phyloP scores from a whole-genome alignment of 1,140 invertebrate species.

The Trachymyrmex cornetzi region DNA sequence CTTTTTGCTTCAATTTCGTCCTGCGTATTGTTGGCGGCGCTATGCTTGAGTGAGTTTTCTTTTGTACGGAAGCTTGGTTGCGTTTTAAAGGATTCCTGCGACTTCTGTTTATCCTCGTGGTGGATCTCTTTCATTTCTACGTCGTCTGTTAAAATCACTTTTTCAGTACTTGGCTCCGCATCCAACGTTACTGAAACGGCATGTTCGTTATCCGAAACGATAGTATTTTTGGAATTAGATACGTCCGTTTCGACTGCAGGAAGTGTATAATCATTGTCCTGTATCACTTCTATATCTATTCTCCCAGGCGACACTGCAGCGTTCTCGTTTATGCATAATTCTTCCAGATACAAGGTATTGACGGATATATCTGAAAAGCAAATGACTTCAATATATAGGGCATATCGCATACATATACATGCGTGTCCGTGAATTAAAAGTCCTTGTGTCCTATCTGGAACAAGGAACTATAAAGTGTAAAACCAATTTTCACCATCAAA shows the following conservation, averaged over 20 bases:
- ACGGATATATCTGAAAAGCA: slow-evolving; percentile 62
- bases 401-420: neutral
- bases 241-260: neutral
- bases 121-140: slow-evolving; percentile 36
- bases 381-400: neutral
- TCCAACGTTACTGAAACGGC: neutral
- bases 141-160: neutral
- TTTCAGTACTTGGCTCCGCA: slow-evolving; percentile 17
- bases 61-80: slow-evolving; percentile 24
- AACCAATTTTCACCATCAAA: slow-evolving; percentile 32
- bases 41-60: slow-evolving; percentile 33
- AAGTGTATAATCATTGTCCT: neutral
- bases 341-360: slow-evolving; percentile 64
- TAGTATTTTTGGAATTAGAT: neutral
- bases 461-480: neutral
- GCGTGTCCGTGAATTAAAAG: neutral
- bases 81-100: slow-evolving; percentile 19
- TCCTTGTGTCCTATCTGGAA: neutral
- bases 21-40: neutral
- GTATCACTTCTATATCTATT: slow-evolving; percentile 4
- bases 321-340: slow-evolving; percentile 59
- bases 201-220: neutral
- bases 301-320: neutral
- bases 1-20: slow-evolving; percentile 55
- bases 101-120: neutral